These are phyloP conservation scores for Aproaerema taeniolella DNA, from an alignment of 2,888 invertebrate species.

Conservation along the genomic window DNA sequence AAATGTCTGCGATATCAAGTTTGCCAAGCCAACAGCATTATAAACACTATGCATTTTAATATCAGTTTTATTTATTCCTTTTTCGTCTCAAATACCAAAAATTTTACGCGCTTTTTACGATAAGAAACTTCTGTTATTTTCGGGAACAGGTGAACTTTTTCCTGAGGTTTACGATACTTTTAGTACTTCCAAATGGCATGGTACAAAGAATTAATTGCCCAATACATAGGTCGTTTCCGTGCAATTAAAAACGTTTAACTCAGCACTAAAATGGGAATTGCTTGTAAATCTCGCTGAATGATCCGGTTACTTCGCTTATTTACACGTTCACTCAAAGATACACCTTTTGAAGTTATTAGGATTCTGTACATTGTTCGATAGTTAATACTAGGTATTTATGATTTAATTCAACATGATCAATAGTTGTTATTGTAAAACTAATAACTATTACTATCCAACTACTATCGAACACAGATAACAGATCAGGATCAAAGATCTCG, in stretches of 20 bases:
- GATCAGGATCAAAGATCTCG: no score
- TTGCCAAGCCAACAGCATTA: conserved; percentile 43
- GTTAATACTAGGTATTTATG: no score
- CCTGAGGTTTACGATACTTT: conserved; percentile 31
- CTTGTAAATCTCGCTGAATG: conserved; percentile 40
- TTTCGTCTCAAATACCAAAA: not conserved
- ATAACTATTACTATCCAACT: no score
- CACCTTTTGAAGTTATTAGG: no score
- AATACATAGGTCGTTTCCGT: conserved; percentile 38
- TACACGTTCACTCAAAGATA: no score
- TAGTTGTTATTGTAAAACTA: no score
- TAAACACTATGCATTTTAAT: conserved; percentile 44
- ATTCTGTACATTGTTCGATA: no score
- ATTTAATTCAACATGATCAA: no score
- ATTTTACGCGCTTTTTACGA: not conserved
- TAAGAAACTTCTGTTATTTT: not conserved
- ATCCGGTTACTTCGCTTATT: conserved; percentile 33
- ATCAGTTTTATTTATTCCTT: conserved; percentile 28
- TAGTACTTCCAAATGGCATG: conserved; percentile 28
- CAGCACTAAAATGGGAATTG: conserved; percentile 46
- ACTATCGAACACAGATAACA: no score
- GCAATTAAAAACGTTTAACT: conserved; percentile 55
- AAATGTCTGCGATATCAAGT: conserved; percentile 33
- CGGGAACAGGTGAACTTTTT: conserved; percentile 24
- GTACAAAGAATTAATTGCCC: conserved; percentile 42